Conservation (phyloP, 1,140 invertebrate species). For the Tetragnatha versicolor region DNA sequence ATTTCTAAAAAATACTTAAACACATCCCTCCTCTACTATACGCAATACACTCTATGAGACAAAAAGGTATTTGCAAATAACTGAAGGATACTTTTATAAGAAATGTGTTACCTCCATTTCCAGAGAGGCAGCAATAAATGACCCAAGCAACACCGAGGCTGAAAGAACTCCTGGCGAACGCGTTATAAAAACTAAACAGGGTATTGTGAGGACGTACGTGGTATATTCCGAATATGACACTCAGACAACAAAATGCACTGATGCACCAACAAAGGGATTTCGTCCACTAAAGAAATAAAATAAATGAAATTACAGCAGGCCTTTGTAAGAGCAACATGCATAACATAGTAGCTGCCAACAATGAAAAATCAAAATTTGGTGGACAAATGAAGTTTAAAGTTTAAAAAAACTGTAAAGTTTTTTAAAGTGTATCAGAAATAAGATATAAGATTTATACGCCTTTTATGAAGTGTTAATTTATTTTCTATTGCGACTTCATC, state of each 20-base stretch:
- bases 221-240: conserved; percentile 49
- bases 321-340: too few species aligned
- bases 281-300: conserved; percentile 11
- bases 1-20: background rate
- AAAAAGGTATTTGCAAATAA: too few species aligned
- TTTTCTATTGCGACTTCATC: too few species aligned
- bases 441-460: too few species aligned
- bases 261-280: conserved; percentile 38
- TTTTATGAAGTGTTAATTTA: too few species aligned
- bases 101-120: conserved; percentile 64
- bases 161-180: conserved; percentile 84
- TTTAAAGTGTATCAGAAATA: too few species aligned
- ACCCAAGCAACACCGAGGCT: conserved; percentile 85
- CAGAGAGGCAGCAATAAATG: conserved; percentile 85
- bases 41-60: background rate
- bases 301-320: too few species aligned
- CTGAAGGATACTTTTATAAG: too few species aligned
- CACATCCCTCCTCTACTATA: background rate
- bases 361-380: too few species aligned
- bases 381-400: too few species aligned
- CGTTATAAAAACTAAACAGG: conserved; percentile 76
- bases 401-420: too few species aligned
- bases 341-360: too few species aligned
- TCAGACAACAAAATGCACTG: conserved; percentile 10
- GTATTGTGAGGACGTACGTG: conserved; percentile 1